phyloP scores from a whole-genome alignment of 2,888 invertebrate genomes.

The Chaitophorus viminalis region DNA sequence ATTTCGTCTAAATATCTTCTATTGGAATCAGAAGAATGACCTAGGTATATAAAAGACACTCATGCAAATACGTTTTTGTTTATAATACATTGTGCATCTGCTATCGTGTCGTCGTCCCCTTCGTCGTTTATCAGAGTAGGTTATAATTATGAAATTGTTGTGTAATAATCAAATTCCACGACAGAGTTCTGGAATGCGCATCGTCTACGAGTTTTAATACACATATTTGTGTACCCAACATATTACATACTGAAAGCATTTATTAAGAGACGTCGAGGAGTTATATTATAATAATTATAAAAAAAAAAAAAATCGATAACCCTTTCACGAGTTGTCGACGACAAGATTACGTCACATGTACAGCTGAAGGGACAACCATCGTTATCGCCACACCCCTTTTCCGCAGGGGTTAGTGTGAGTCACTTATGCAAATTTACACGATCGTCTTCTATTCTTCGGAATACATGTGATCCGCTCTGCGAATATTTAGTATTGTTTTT shows the following conservation, averaged over 20 bases:
- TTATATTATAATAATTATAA: neutral
- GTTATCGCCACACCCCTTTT: neutral
- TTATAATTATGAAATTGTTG: neutral
- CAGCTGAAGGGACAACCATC: neutral
- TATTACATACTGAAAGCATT: neutral
- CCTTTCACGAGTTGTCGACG: neutral
- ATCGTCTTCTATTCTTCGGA: conserved; percentile 1
- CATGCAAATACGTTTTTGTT: neutral
- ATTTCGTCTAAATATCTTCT: neutral
- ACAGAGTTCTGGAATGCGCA: neutral
- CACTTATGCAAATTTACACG: conserved; percentile 33
- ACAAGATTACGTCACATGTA: conserved; percentile 9
- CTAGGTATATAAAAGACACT: neutral
- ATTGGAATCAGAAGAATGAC: neutral
- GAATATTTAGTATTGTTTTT: neutral
- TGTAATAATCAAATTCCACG: conserved; percentile 23
- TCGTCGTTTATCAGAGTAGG: neutral
- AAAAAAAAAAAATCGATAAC: neutral
- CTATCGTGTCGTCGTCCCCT: neutral
- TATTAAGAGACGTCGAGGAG: neutral
- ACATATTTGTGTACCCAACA: neutral
- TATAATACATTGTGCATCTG: neutral
- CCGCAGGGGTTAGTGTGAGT: conserved; percentile 32
- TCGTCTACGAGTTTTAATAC: neutral
- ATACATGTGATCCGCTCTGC: neutral